phyloP scores from a whole-genome alignment of 1,140 invertebrate species.

The Caenorhabditis remanei region DNA sequence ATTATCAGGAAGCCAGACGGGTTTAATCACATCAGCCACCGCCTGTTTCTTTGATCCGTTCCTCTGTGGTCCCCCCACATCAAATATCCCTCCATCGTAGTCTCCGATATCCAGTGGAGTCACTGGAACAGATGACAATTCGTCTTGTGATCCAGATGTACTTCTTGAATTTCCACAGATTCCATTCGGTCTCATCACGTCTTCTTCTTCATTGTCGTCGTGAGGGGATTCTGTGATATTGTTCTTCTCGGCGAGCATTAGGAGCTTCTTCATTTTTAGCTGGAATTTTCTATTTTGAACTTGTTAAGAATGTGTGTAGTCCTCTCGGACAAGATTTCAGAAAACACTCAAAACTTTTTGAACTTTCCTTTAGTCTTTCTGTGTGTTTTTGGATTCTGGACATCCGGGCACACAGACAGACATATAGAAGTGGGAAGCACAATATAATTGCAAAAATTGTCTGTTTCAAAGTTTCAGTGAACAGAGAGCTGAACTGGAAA shows the following conservation, averaged over 20 bases:
- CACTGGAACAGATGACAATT: conserved; percentile 2
- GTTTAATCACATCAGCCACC: conserved; percentile 16
- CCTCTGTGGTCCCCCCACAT: not conserved
- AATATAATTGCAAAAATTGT: no score
- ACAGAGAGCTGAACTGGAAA: no score
- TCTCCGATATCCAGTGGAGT: conserved; percentile 38
- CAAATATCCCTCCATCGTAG: not conserved
- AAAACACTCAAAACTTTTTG: no score
- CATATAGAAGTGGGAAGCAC: no score
- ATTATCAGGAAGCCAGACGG: conserved; percentile 58
- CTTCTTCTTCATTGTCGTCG: not conserved
- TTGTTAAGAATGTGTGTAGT: no score
- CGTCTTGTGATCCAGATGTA: conserved; percentile 21
- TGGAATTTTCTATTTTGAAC: no score
- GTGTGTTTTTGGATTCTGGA: no score
- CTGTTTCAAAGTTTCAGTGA: no score
- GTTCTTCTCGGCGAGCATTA: not conserved
- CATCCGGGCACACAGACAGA: no score
- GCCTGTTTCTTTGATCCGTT: conserved; percentile 12
- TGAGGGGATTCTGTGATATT: no score
- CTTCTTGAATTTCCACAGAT: not conserved
- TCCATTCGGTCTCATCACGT: not conserved
- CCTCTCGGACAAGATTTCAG: no score
- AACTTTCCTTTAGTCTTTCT: no score
- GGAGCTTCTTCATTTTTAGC: not conserved